phyloP scores from a whole-genome alignment of 2,113 vertebrate genomes.

The Pedionomus torquatus region DNA sequence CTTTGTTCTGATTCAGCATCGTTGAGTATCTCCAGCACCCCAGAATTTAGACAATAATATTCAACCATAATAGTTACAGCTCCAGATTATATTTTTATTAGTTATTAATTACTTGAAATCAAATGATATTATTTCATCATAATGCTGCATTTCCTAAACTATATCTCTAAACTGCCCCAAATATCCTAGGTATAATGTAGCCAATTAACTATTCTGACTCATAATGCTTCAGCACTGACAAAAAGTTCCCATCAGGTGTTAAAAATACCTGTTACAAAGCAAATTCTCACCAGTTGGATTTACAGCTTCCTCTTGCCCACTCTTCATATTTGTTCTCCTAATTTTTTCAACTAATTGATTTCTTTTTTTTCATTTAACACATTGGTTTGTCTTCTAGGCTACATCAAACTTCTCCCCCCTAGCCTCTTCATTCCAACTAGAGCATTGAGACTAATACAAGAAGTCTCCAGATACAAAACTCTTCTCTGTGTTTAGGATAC shows the following conservation, averaged over 20 bases:
- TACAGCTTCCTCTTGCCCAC: background rate
- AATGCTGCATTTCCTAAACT: fast-evolving
- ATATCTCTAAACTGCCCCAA: background rate
- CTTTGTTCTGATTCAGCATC: background rate
- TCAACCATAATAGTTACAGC: background rate
- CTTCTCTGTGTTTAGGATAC: background rate
- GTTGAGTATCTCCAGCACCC: background rate
- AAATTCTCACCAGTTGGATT: background rate
- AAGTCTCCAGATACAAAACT: background rate
- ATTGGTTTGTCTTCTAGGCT: background rate
- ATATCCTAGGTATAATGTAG: background rate
- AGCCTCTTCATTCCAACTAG: background rate
- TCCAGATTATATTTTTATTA: background rate
- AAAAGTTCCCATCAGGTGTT: background rate
- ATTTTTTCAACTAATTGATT: background rate
- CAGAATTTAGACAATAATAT: background rate
- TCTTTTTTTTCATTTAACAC: background rate
- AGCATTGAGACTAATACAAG: background rate
- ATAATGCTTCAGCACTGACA: background rate
- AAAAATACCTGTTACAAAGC: background rate
- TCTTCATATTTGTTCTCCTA: background rate
- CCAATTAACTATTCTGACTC: background rate
- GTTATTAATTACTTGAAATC: background rate
- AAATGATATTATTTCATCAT: background rate
- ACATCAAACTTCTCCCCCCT: background rate